Percentiles rank a stretch among this genome's conserved stretches.
Evolutionary conservation across 64 coral and sea anemone genomes (phyloP).

Genomic region (Montipora capricornis): DNA sequence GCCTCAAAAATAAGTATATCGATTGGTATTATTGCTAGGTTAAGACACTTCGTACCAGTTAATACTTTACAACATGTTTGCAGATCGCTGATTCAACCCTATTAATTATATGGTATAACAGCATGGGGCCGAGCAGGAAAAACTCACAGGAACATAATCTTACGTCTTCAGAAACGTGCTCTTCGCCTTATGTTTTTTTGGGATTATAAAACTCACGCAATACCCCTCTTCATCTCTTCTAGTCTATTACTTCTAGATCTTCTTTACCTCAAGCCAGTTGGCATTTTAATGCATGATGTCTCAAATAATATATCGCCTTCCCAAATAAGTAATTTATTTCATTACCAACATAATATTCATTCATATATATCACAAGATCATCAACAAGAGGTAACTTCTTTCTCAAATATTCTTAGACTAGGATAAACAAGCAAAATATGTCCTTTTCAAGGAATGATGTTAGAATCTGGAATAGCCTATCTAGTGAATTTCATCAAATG

Average conservation of each 20-base stretch:
- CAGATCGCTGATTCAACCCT: constrained; percentile 17
- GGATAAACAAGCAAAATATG: not conserved
- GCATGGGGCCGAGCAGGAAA: constrained; percentile 25
- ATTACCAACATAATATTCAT: not conserved
- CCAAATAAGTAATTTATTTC: constrained; percentile 8
- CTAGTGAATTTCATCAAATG: no score
- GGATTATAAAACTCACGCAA: constrained; percentile 61
- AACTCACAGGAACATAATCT: constrained; percentile 64
- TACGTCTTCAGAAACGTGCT: constrained; percentile 71
- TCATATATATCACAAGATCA: not conserved
- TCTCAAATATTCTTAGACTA: not conserved
- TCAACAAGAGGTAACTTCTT: not conserved
- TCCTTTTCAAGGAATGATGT: not conserved
- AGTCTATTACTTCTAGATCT: not conserved
- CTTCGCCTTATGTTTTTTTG: constrained; percentile 74
- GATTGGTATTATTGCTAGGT: not conserved
- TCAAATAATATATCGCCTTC: not conserved
- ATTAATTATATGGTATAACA: not conserved
- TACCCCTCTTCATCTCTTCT: constrained; percentile 2
- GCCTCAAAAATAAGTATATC: not conserved
- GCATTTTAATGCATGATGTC: not conserved
- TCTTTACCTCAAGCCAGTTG: constrained; percentile 7
- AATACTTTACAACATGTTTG: not conserved
- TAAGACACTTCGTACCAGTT: constrained; percentile 10
- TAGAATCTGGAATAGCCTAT: no score